phyloP scores from a whole-genome alignment of 1,140 invertebrate species.

The Cylas formicarius region DNA sequence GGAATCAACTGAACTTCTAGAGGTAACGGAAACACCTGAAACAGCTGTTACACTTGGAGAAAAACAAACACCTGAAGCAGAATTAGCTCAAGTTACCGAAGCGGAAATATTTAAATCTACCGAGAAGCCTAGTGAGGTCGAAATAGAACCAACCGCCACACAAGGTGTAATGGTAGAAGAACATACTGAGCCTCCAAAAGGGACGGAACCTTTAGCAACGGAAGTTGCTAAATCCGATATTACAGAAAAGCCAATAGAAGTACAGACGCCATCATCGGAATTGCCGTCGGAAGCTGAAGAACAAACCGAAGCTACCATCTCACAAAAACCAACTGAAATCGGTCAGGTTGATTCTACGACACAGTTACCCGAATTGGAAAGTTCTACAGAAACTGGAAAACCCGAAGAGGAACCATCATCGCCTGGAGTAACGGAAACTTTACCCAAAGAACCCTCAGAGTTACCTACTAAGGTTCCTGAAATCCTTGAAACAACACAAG shows the following conservation, averaged over 20 bases:
- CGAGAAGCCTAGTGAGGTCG: background rate
- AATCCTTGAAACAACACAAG: no score
- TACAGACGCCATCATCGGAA: constrained; percentile 1
- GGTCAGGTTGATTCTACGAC: no score
- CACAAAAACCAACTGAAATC: constrained; percentile 1
- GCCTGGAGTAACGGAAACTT: background rate
- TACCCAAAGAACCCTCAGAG: background rate
- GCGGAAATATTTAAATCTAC: background rate
- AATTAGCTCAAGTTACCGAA: background rate
- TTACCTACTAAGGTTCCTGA: no score
- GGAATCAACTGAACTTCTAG: background rate
- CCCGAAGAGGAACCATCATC: background rate
- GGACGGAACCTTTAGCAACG: constrained; percentile 5
- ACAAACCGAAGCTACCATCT: constrained; percentile 1
- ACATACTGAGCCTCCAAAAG: constrained; percentile 1
- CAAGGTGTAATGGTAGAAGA: constrained; percentile 5
- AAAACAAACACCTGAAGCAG: constrained; percentile 8
- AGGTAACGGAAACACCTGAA: background rate
- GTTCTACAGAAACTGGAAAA: constrained; percentile 1
- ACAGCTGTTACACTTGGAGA: background rate
- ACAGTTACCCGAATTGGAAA: constrained; percentile 4
- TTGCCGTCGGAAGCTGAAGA: constrained; percentile 1
- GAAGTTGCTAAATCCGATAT: background rate
- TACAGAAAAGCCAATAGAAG: background rate
- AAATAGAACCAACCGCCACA: constrained; percentile 10